phyloP scores from a whole-genome alignment of 2,797 vertebrate genomes.

The Intellagama lesueurii region DNA sequence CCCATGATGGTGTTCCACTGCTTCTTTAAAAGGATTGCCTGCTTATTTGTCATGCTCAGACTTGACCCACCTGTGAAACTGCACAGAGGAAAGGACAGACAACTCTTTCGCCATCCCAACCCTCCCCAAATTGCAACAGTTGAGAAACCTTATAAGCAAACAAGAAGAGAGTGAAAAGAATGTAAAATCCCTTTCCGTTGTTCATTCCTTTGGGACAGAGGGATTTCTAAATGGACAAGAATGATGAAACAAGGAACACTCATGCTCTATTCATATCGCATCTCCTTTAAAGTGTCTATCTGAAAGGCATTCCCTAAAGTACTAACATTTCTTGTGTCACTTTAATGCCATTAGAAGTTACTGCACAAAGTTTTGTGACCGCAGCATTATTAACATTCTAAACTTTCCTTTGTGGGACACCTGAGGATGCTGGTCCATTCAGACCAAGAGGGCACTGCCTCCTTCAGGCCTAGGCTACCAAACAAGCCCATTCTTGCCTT shows the following conservation, averaged over 20 bases:
- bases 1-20: neutral
- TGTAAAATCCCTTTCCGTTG: neutral
- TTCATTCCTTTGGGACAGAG: neutral
- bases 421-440: too few species aligned
- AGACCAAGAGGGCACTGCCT: too few species aligned
- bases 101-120: neutral
- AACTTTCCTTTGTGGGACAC: neutral
- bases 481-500: too few species aligned
- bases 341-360: neutral
- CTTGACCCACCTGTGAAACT: neutral
- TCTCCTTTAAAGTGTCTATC: neutral
- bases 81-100: neutral
- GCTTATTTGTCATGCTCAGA: neutral
- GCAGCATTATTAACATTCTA: neutral
- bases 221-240: neutral
- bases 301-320: neutral
- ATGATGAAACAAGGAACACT: neutral
- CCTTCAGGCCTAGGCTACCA: too few species aligned
- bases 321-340: neutral
- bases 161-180: neutral
- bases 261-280: neutral
- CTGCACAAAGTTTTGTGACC: neutral
- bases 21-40: neutral
- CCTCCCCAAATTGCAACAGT: too few species aligned
- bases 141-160: neutral